Percentiles rank a stretch among this genome's conserved stretches.
Evolutionary conservation across 2,797 vertebrate genomes (phyloP).

Genomic region (Scolopax bukidnonensis): DNA sequence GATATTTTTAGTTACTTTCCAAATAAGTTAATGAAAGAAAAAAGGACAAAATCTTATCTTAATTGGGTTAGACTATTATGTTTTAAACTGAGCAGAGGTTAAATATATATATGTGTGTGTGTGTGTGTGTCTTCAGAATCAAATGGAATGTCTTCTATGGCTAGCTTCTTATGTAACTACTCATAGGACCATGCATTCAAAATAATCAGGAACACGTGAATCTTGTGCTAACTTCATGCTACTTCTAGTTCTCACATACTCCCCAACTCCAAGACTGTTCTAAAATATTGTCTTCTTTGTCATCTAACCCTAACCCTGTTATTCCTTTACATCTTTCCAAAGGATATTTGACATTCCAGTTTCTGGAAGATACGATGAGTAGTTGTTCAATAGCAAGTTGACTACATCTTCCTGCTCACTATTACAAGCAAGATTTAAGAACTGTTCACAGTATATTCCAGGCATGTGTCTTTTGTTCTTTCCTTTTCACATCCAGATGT

Average conservation of each 20-base stretch:
- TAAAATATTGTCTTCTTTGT: neutral
- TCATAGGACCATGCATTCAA: fast-evolving
- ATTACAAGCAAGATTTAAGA: neutral
- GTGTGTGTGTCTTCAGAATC: neutral
- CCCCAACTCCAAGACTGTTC: neutral
- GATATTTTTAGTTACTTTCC: neutral
- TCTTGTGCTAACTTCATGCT: neutral
- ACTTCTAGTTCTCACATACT: neutral
- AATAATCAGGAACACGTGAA: neutral
- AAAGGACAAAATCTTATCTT: neutral
- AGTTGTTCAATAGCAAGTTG: neutral
- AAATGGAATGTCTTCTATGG: neutral
- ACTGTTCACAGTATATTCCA: neutral
- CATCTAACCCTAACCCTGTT: neutral
- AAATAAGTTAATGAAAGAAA: neutral
- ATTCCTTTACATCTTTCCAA: neutral
- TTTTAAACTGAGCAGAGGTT: neutral
- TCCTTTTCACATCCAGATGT: neutral
- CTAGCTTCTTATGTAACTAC: neutral
- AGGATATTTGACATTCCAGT: neutral
- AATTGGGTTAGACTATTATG: neutral
- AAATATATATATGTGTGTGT: neutral
- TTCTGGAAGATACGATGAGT: neutral
- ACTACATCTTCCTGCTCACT: neutral
- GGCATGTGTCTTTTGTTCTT: neutral